Percentiles rank a stretch among this genome's conserved stretches.
Evolutionary conservation across 1,140 invertebrate species (phyloP).

Genomic region (Ditylenchus dipsaci): DNA sequence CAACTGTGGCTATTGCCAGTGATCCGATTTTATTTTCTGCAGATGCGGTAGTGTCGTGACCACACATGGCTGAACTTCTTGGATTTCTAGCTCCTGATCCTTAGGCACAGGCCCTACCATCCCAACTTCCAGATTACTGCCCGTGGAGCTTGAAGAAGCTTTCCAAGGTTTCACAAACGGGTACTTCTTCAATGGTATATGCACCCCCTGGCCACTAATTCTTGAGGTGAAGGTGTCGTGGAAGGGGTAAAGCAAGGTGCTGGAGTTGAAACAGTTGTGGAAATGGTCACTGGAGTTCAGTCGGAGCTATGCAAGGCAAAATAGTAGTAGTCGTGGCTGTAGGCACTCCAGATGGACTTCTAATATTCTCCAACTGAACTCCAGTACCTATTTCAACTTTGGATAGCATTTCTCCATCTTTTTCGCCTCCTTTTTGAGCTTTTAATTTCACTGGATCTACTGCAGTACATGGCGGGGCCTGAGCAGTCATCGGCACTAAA

Average conservation of each 20-base stretch:
- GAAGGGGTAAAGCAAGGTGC: background rate
- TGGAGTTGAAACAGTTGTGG: background rate
- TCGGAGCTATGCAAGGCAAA: background rate
- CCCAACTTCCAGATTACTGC: too few relatives aligned
- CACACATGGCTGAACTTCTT: too few relatives aligned
- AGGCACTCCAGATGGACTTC: too few relatives aligned
- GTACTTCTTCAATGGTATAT: background rate
- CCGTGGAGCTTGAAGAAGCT: background rate
- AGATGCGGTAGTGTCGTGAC: too few relatives aligned
- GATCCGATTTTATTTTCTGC: too few relatives aligned
- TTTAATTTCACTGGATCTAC: background rate
- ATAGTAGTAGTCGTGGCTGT: background rate
- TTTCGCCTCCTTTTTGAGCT: background rate
- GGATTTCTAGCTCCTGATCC: too few relatives aligned
- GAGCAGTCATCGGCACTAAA: too few relatives aligned
- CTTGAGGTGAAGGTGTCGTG: background rate
- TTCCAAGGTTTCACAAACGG: constrained; percentile 1
- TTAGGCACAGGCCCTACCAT: too few relatives aligned
- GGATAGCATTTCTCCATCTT: background rate
- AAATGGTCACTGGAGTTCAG: background rate
- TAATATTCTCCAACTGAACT: background rate
- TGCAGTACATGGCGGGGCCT: background rate
- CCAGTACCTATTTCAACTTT: background rate
- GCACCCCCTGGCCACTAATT: background rate
- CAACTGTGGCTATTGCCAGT: too few relatives aligned